These are phyloP conservation scores for Apis florea DNA, from an alignment of 1,140 invertebrate genomes.

Conservation along the genomic window DNA sequence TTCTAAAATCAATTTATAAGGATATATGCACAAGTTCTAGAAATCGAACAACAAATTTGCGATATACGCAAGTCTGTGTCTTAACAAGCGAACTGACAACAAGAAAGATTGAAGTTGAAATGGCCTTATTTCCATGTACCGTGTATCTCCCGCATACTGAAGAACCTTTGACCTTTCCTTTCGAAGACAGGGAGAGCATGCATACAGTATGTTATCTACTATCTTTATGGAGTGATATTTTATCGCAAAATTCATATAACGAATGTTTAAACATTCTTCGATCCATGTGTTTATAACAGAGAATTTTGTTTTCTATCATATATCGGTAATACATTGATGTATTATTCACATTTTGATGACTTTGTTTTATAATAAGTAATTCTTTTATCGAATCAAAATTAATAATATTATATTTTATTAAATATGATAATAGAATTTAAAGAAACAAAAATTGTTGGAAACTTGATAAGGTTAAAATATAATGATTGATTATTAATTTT, in stretches of 20 bases:
- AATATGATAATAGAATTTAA: too few relatives aligned
- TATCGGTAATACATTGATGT: not conserved
- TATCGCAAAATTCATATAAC: not conserved
- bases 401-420: too few relatives aligned
- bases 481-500: too few relatives aligned
- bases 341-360: too few relatives aligned
- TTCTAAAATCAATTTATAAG: not conserved
- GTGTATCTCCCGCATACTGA: not conserved
- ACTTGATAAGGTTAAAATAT: too few relatives aligned
- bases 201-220: not conserved
- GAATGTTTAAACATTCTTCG: not conserved
- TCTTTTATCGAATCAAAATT: too few relatives aligned
- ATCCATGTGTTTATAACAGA: not conserved
- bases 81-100: not conserved
- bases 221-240: not conserved
- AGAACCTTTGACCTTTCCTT: not conserved
- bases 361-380: too few relatives aligned
- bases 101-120: conserved; percentile 1
- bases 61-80: not conserved
- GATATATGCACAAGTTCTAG: too few relatives aligned
- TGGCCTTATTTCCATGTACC: too few relatives aligned
- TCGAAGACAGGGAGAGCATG: not conserved
- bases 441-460: too few relatives aligned
- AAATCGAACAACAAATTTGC: not conserved
- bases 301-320: not conserved